A percentile compares a stretch with the other conserved stretches of the same genome.
These are phyloP conservation scores for Lasaia peninsularis DNA, from an alignment of 1,140 invertebrate species.

Conservation along the genomic window DNA sequence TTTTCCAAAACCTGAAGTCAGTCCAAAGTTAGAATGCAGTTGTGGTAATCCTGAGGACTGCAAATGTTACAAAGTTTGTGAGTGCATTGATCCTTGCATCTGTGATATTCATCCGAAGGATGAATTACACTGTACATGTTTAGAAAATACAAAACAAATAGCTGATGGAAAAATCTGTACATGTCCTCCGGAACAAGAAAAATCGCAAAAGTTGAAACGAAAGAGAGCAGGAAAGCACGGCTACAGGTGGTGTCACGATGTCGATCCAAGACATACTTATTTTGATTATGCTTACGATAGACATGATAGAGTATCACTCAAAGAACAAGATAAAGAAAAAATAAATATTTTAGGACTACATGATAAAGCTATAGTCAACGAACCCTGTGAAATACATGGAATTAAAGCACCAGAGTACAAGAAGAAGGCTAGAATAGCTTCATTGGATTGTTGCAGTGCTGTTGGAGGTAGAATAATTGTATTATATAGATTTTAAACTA, in stretches of 20 bases:
- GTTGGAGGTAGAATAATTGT: slow-evolving; percentile 52
- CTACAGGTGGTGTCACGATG: slow-evolving; percentile 61
- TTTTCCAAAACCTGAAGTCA: slow-evolving; percentile 35
- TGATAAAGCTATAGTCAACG: slow-evolving; percentile 30
- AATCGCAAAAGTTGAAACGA: slow-evolving; percentile 43
- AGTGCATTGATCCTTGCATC: slow-evolving; percentile 49
- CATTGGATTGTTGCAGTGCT: slow-evolving; percentile 63
- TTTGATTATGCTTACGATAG: slow-evolving; percentile 57
- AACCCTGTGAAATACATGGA: slow-evolving; percentile 33
- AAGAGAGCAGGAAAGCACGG: slow-evolving; percentile 56
- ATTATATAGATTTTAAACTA: neutral
- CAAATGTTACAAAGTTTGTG: slow-evolving; percentile 44
- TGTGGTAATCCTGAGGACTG: slow-evolving; percentile 58
- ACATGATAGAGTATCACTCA: slow-evolving; percentile 52
- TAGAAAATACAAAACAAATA: slow-evolving; percentile 30
- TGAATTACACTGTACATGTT: slow-evolving; percentile 44
- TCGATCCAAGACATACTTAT: slow-evolving; percentile 61
- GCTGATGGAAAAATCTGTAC: slow-evolving; percentile 35
- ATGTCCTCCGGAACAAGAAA: slow-evolving; percentile 33
- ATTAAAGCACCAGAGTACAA: slow-evolving; percentile 38
- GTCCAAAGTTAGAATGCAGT: too few relatives aligned
- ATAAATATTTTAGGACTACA: slow-evolving; percentile 55
- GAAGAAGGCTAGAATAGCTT: slow-evolving; percentile 47
- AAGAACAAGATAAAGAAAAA: slow-evolving; percentile 38
- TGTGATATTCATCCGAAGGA: slow-evolving; percentile 41